Evolutionary conservation across 2,888 invertebrate species (phyloP).

Genomic region (Cephus runcator): DNA sequence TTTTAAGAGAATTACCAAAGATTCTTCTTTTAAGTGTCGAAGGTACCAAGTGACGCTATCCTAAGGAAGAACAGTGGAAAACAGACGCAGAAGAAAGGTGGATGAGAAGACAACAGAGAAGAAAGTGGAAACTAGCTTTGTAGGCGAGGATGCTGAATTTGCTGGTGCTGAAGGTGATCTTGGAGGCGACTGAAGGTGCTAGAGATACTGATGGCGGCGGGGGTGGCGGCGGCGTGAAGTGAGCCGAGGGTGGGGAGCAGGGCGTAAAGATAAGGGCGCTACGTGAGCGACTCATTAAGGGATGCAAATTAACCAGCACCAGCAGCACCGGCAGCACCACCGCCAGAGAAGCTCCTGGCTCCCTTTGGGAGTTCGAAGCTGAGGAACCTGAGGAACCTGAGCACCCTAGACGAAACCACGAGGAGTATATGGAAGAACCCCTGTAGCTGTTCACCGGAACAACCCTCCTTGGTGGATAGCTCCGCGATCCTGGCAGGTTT

Average conservation of each 20-base stretch:
- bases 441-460: conserved; percentile 11
- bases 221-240: background rate
- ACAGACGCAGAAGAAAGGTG: background rate
- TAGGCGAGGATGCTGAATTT: conserved; percentile 9
- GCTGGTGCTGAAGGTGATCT: conserved; percentile 8
- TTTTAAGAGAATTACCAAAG: conserved; percentile 18
- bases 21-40: background rate
- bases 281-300: conserved; percentile 63
- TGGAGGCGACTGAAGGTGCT: conserved; percentile 9
- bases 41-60: background rate
- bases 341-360: conserved; percentile 25
- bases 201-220: conserved; percentile 4
- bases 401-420: background rate
- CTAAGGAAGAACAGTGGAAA: too few relatives aligned
- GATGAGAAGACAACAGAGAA: conserved; percentile 50
- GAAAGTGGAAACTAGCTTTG: conserved; percentile 14
- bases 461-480: conserved; percentile 14
- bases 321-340: background rate
- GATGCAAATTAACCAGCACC: conserved; percentile 60
- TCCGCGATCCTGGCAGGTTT: background rate
- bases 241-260: conserved; percentile 24
- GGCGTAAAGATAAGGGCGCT: conserved; percentile 56
- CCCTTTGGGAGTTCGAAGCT: conserved; percentile 41
- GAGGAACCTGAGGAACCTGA: conserved; percentile 25
- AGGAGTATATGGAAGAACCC: background rate